Base-by-base conservation (phyloP, 2,888 invertebrate genomes). In the Dysmachus trigonus region DNA sequence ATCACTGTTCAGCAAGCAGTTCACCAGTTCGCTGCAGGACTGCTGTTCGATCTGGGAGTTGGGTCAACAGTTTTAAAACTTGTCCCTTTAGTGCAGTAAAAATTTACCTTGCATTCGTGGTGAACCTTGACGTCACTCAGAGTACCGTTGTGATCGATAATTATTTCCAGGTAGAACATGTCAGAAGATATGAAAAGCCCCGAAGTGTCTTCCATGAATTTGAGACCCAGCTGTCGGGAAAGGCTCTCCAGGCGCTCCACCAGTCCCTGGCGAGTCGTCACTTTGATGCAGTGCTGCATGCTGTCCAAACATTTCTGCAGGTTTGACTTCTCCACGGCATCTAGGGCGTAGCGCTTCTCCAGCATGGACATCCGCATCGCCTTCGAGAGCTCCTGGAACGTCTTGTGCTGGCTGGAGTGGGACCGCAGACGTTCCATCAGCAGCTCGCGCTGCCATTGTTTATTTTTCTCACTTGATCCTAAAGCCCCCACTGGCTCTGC, bases 91-190 rank as follows among this genome's bases (percentile, higher is more conserved):
- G 10, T 10, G 10, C n/a, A 7, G 22, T 18, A 62, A 22, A 62
- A 22, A 27, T n/a, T 3, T 88, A 93, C 94, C 93, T 97, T 97
- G 89, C 97, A 97, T 92, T 98, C 98, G 91, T 98, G 98, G 91
- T 98, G 97, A 86, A 98, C 95, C 91, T 94, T 94, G 0, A 98
- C 98, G 93, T 98, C 98, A 90, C 96, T 96, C 0, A 98, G 96
- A 41, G 95, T 94, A 31, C 98, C 98, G 53, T 94, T 95, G 2
- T 95, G 93, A 90, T 98, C 98, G 85, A 98, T 93, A 85, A 97
- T 93, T 89, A 99, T 96, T 93, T 98, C 98, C 89, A 98, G 94
- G 91, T 97, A 98, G 92, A 98, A 98, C 98, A 98, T 98, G 91
- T 98, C 98, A 0, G 98, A 98, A 62, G 97, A 98, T 91, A 98